Base-by-base conservation (phyloP, 2,797 vertebrate genomes). In the Meriones psammophilus region DNA sequence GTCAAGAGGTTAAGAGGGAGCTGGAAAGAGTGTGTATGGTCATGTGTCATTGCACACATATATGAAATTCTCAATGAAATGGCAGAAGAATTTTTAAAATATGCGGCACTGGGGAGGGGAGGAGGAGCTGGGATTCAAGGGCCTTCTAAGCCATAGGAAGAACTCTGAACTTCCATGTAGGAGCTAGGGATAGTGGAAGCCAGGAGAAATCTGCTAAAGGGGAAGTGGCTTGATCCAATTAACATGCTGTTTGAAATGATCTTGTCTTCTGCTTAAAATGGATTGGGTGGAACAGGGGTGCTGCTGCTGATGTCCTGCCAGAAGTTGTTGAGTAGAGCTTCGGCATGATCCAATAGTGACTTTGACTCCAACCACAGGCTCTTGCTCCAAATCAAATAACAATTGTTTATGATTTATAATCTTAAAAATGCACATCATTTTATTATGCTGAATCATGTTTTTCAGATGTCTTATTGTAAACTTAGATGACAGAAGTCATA, bases 401-500 rank as follows among this genome's bases (percentile, higher is more conserved):
- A 54, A 42, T 92, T 94, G 36, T 60, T 89, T 91, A 66, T 17
- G 56, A 93, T 94, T 96, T 95, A 46, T 39, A 92, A 94, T 28
- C 33, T 94, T 91, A 79, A 93, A 88, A 88, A 0, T 0, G 1
- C 15, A 7, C 36, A 22, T 64, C 46, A 69, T 96, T 92, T 96
- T 60, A 64, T 69, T 96, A 95, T 95, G 10, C 74, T 96, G 60
- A 97, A 87, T 17, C 64, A 15, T 83, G 36, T 17, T 91, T 95
- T 2, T 94, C 68, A 94, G 96, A 24, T 28, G 26, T 91, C 68
- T 91, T 92, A 94, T 74, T 95, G 96, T 76, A 76, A 76, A 94
- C 20, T 39, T 90, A 96, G 18, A 69, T 83, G 26, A 58, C 26
- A 54, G 73, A 42, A 87, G 18, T 69, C 28, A 28, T 22, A 58